Percentiles rank a stretch among this genome's conserved stretches.
Evolutionary conservation across 2,888 invertebrate species (phyloP).

Genomic region (Himalopsyche kuldschensis): DNA sequence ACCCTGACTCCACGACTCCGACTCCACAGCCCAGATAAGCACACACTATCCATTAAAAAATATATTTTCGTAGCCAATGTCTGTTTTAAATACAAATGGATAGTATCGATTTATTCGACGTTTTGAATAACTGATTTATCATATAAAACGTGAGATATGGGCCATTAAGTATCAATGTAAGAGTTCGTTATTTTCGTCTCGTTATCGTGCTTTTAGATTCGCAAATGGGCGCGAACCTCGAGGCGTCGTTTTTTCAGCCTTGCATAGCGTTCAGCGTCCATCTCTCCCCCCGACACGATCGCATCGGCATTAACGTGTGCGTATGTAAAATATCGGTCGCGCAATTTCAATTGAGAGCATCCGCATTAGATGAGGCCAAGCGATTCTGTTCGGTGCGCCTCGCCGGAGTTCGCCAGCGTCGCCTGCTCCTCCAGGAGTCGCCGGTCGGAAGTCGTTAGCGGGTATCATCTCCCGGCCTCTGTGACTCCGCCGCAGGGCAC

Average conservation of each 20-base stretch:
- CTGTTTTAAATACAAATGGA: too few relatives aligned
- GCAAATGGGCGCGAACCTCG: not conserved
- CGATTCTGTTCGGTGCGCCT: not conserved
- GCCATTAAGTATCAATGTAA: too few relatives aligned
- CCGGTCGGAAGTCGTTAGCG: not conserved
- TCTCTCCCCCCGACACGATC: not conserved
- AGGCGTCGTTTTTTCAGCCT: constrained; percentile 32
- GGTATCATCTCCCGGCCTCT: not conserved
- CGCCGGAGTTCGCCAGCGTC: not conserved
- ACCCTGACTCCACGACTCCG: too few relatives aligned
- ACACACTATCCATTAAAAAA: too few relatives aligned
- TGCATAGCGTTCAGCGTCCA: constrained; percentile 36
- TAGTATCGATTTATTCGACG: too few relatives aligned
- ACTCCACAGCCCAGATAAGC: too few relatives aligned
- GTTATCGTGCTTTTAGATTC: too few relatives aligned
- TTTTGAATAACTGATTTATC: too few relatives aligned
- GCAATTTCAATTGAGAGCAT: constrained; percentile 40
- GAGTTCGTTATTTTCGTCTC: too few relatives aligned
- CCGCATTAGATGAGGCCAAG: constrained; percentile 36
- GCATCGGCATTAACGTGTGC: not conserved
- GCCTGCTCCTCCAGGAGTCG: not conserved
- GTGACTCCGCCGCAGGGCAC: not conserved
- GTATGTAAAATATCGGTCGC: constrained; percentile 35
- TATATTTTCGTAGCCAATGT: too few relatives aligned
- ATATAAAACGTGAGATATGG: too few relatives aligned